Evolutionary conservation across 2,888 invertebrate genomes (phyloP), one percentile per base, ranked within the genome.

Genomic region (Cenopis cana): DNA sequence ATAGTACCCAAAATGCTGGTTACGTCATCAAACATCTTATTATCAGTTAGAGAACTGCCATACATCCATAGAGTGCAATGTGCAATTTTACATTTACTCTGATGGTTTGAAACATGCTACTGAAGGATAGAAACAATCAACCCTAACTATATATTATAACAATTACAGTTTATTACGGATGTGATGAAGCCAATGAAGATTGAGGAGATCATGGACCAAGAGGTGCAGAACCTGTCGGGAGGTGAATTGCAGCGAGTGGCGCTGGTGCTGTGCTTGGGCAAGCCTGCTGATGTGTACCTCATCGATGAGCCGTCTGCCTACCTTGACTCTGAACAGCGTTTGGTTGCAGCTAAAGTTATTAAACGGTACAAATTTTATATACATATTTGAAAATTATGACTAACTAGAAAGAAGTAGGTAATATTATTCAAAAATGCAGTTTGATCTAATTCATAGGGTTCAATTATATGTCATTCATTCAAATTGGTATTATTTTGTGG

Each of bases 291-390:
- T 90, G 99, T 99, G 4, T 99, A 99, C 90, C 95, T 99, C 24
- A 98, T 99, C 80, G 99, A 99, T 85, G 99, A 99, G 91, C 99
- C 99, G 0, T 99, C 99, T 14, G 99, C 99, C 57, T 99, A 99
- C 90, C 94, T 99, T 75, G 99, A 99, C 91, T 99, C 99, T 4
- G 99, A 99, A 86, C 99, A 99, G 93, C 99, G 99, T 98, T 95
- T 99, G 68, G 98, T 99, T 72, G 99, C 99, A 74, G 99, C 99
- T 79, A 99, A 99, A 95, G 99, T 99, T 83, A 99, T 99, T 78
- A 99, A 99, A 90, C 95, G 99, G 98, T 98, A 82, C 76, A 65
- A 56, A 29, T 52, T 52, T 52, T 24, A 62, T 33, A 33, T 11
- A n/a, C n/a, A n/a, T n/a, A n/a, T n/a, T n/a, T n/a, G n/a, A n/a